A percentile compares a stretch with the other conserved stretches of the same genome.
phyloP scores from a whole-genome alignment of 1,140 invertebrate genomes.

The Paraescarpia echinospica region DNA sequence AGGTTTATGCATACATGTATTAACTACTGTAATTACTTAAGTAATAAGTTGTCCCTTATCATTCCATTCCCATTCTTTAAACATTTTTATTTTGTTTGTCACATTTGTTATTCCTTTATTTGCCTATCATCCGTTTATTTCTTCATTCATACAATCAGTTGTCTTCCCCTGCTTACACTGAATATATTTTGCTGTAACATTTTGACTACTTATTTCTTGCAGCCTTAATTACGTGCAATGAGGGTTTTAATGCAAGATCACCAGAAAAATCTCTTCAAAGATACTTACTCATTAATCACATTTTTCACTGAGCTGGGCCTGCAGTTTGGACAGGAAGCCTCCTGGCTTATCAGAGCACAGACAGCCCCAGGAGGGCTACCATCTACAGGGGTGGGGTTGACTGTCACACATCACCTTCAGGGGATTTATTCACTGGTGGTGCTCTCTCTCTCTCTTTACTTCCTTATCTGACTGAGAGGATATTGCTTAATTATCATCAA shows the following conservation, averaged over 20 bases:
- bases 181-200: neutral
- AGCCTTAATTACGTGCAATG: neutral
- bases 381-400: neutral
- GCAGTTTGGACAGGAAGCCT: neutral
- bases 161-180: neutral
- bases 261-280: neutral
- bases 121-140: neutral
- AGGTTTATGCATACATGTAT: too few species aligned
- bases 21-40: too few species aligned
- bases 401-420: neutral
- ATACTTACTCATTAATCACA: neutral
- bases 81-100: too few species aligned
- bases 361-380: neutral
- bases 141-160: neutral
- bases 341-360: neutral
- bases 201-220: neutral
- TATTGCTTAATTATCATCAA: neutral
- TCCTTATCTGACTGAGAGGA: neutral
- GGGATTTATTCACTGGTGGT: neutral
- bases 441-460: neutral
- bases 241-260: neutral
- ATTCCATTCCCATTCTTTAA: too few species aligned
- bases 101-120: neutral
- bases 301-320: neutral
- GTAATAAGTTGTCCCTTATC: too few species aligned